These are phyloP conservation scores for Sthenelais limicola DNA, from an alignment of 2,888 invertebrate genomes.

Conservation along the genomic window DNA sequence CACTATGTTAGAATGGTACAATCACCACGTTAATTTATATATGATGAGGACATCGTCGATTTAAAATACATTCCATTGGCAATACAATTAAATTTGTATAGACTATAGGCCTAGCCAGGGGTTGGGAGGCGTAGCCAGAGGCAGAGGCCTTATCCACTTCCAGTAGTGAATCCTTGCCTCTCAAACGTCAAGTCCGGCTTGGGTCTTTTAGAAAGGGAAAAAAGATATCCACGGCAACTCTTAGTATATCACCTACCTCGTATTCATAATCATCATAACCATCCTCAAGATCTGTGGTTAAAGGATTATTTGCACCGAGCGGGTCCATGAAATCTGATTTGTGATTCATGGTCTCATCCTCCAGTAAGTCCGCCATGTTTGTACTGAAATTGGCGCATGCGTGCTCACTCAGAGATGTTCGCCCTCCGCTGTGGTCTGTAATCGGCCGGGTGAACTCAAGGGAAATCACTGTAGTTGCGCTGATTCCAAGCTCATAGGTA, in stretches of 20 bases:
- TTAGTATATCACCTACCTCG: constrained; percentile 42
- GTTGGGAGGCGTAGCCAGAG: constrained; percentile 6
- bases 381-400: constrained; percentile 13
- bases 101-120: too few relatives aligned
- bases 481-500: too few relatives aligned
- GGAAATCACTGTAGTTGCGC: too few relatives aligned
- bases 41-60: too few relatives aligned
- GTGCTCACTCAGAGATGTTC: not conserved
- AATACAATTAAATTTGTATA: too few relatives aligned
- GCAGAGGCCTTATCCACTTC: not conserved
- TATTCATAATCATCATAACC: constrained; percentile 49
- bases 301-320: constrained; percentile 45
- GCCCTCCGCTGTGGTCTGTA: too few relatives aligned
- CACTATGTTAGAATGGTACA: not conserved
- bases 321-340: constrained; percentile 48
- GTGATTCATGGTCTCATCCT: constrained; percentile 17
- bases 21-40: too few relatives aligned
- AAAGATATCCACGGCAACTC: not conserved
- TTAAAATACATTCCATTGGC: not conserved
- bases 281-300: constrained; percentile 40
- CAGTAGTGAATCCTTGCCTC: not conserved
- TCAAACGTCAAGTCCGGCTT: not conserved
- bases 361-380: constrained; percentile 37
- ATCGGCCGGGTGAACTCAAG: too few relatives aligned
- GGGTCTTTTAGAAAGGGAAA: not conserved